A percentile compares a stretch with the other conserved stretches of the same genome.
Conservation (phyloP, 2,888 invertebrate species). For the Drosophila stalkeri region DNA sequence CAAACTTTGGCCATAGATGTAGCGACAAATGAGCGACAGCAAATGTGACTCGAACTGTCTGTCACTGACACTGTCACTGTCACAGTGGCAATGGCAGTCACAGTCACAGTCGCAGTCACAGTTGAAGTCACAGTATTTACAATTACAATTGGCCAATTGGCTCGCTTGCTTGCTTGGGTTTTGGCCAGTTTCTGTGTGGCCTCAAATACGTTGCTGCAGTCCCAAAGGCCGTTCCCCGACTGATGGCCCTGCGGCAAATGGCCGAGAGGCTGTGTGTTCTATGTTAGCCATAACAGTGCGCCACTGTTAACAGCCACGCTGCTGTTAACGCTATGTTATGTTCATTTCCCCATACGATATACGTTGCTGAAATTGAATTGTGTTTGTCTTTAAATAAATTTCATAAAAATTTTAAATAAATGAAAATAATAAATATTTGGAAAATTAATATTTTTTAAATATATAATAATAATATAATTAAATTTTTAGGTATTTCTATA, state of each 20-base stretch:
- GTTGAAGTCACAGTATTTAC: conserved; percentile 19
- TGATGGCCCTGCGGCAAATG: conserved; percentile 39
- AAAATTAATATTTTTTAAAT: no score
- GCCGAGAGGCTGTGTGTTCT: neutral
- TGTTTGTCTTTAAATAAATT: neutral
- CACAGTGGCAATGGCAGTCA: neutral
- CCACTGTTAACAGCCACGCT: conserved; percentile 29
- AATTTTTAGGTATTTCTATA: no score
- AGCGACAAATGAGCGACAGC: conserved; percentile 70
- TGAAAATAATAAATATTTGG: neutral
- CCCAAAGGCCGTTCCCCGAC: conserved; percentile 62
- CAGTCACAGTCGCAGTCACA: conserved; percentile 5
- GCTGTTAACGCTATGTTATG: conserved; percentile 16
- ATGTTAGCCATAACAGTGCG: conserved; percentile 14
- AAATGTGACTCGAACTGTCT: conserved; percentile 48
- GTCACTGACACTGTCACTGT: conserved; percentile 19
- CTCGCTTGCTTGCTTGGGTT: conserved; percentile 7
- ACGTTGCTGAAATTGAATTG: conserved; percentile 23
- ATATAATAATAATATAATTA: no score
- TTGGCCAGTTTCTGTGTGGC: conserved; percentile 19
- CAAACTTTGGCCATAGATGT: conserved; percentile 74
- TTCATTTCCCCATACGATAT: conserved; percentile 75
- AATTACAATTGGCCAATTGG: conserved; percentile 38
- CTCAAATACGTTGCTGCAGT: conserved; percentile 50
- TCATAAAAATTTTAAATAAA: neutral